Base-by-base conservation (phyloP, 2,888 invertebrate species). In the Auanema freiburgensis region DNA sequence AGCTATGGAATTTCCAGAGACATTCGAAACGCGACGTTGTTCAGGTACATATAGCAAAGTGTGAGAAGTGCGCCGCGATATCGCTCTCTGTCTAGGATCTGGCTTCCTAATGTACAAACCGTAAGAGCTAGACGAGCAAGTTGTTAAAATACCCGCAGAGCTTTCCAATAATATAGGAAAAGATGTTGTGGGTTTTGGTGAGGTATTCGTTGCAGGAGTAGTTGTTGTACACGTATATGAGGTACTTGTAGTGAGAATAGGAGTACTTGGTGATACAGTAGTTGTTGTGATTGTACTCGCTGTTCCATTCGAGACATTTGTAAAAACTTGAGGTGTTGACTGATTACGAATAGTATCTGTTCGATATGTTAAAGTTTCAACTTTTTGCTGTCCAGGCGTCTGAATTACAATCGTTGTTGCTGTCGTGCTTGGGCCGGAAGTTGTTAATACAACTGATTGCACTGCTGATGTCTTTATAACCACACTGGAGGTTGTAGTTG, bases 11-110 rank as follows among this genome's bases (percentile, higher is more conserved):
- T 65, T 69, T 0, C 79, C 80, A 16, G 80, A 80, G 4, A 72
- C 74, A 42, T 72, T 80, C 0, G 76, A 76, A 1, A 78, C 71
- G 33, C 81, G 52, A 16, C 80, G 66, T 52, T 71, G 70, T 46
- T 78, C 74, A 0, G 81, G 81, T 11, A 81, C 80, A 64, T 68
- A 79, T 8, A 81, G 69, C 4, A 81, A 67, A 0, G 81, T 79
- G 52, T 80, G 77, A 11, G 76, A 76, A 21, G 74, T 79, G 12
- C 80, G 54, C 16, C 78, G 52, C 42, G 72, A 59, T 60, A 77
- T 66, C 21, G 69, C 67, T 25, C 75, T 57, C 44, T 68, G 65
- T 25, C 72, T 53, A 1, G 77, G 77, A 66, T 74, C 74, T 2
- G 73, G 70, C 55, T 74, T 74, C 66, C 66, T 72, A 44, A 63